Conservation (phyloP, 2,888 invertebrate genomes). For the Oligia strigilis region DNA sequence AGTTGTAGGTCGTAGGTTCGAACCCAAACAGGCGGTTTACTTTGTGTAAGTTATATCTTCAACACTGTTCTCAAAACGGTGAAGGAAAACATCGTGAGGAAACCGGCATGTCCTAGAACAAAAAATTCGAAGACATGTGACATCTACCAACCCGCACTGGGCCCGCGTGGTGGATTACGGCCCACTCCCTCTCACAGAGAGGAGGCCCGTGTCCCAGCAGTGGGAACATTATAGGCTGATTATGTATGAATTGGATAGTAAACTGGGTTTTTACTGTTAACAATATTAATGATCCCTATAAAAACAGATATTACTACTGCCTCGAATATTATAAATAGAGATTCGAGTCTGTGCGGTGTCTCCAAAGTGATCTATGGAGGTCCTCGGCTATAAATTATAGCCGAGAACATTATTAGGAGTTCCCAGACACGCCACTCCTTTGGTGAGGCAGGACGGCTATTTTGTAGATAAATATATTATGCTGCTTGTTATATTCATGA, state of each 20-base stretch:
- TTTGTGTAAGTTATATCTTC: too few relatives aligned
- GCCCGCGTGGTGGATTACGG: too few relatives aligned
- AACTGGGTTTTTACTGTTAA: conserved; percentile 2
- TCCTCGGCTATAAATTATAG: conserved; percentile 59
- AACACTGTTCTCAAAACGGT: too few relatives aligned
- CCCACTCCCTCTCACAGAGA: too few relatives aligned
- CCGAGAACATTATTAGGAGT: conserved; percentile 63
- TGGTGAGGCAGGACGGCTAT: conserved; percentile 17
- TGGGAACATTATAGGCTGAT: too few relatives aligned
- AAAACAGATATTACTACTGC: conserved; percentile 34
- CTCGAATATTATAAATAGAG: conserved; percentile 59
- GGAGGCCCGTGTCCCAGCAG: too few relatives aligned
- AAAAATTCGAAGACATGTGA: too few relatives aligned
- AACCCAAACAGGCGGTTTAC: too few relatives aligned
- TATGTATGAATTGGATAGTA: neutral
- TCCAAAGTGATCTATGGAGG: conserved; percentile 63
- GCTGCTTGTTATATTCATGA: conserved; percentile 27
- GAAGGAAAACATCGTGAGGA: too few relatives aligned
- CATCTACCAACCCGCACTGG: too few relatives aligned
- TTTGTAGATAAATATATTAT: conserved; percentile 50
- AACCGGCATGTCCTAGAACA: too few relatives aligned
- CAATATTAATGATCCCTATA: conserved; percentile 37
- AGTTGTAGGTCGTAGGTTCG: too few relatives aligned
- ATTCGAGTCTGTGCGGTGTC: conserved; percentile 57
- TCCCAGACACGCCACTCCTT: conserved; percentile 49